phyloP scores from a whole-genome alignment of 2,888 invertebrate genomes.

The Mechanitis messenoides region DNA sequence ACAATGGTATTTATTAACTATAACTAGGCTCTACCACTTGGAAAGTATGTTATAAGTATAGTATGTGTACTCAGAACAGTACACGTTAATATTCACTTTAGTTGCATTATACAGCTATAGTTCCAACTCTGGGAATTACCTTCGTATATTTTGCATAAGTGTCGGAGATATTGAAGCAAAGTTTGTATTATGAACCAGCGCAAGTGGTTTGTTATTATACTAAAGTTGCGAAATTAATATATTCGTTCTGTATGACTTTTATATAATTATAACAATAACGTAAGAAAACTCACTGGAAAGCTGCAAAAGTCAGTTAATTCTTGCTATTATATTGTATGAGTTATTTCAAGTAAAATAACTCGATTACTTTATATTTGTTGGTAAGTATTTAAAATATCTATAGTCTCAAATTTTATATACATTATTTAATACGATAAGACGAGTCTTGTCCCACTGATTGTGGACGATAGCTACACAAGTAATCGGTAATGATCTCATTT shows the following conservation, averaged over 20 bases:
- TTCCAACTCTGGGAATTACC: constrained; percentile 23
- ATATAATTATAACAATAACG: background rate
- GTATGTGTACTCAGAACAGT: background rate
- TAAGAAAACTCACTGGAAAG: too few species aligned
- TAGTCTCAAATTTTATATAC: too few species aligned
- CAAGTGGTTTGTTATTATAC: constrained; percentile 16
- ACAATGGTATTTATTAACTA: too few species aligned
- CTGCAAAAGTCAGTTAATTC: too few species aligned
- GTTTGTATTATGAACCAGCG: constrained; percentile 21
- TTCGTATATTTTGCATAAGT: constrained; percentile 15
- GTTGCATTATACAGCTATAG: constrained; percentile 14
- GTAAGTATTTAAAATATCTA: too few species aligned
- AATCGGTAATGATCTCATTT: too few species aligned
- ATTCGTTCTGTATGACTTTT: background rate
- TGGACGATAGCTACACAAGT: too few species aligned
- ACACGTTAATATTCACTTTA: background rate
- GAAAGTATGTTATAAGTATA: background rate
- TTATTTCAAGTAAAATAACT: too few species aligned
- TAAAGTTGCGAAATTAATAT: constrained; percentile 11
- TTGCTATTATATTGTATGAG: background rate
- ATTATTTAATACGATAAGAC: too few species aligned
- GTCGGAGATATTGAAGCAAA: constrained; percentile 17
- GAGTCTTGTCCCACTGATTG: too few species aligned
- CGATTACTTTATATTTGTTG: too few species aligned
- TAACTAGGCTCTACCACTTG: too few species aligned